phyloP scores from a whole-genome alignment of 1,140 invertebrate genomes.

The Antheraea mylitta region DNA sequence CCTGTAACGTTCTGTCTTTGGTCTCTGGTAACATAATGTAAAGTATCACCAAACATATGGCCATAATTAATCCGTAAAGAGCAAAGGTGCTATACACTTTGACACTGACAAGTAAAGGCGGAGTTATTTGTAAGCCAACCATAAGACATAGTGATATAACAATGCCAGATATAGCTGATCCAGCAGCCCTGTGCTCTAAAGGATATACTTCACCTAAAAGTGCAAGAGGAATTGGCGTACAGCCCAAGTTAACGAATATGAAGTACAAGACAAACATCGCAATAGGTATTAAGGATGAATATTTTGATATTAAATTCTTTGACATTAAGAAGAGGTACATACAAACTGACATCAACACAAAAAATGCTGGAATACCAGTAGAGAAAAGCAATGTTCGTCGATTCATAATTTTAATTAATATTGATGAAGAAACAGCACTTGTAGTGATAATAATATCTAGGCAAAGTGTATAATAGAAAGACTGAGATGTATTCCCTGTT shows the following conservation, averaged over 20 bases:
- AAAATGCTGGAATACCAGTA: slow-evolving; percentile 42
- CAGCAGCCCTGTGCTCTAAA: slow-evolving; percentile 47
- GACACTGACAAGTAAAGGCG: slow-evolving; percentile 41
- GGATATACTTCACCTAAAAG: slow-evolving; percentile 60
- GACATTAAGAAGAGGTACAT: slow-evolving; percentile 39
- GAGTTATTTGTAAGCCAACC: slow-evolving; percentile 46
- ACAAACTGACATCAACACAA: slow-evolving; percentile 38
- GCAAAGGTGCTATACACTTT: slow-evolving; percentile 56
- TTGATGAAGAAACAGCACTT: slow-evolving; percentile 50
- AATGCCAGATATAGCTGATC: slow-evolving; percentile 41
- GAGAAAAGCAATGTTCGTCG: slow-evolving; percentile 47
- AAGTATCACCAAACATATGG: slow-evolving; percentile 28
- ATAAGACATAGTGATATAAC: slow-evolving; percentile 37
- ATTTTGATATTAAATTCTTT: slow-evolving; percentile 35
- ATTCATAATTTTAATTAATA: slow-evolving; percentile 50
- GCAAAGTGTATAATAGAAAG: slow-evolving; percentile 45
- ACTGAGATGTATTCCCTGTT: slow-evolving; percentile 40
- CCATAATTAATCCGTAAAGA: slow-evolving; percentile 41
- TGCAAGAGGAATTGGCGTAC: slow-evolving; percentile 20
- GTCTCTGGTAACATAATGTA: slow-evolving; percentile 35
- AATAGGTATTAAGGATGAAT: slow-evolving; percentile 44
- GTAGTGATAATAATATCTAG: slow-evolving; percentile 33
- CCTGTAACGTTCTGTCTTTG: background rate
- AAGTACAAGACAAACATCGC: slow-evolving; percentile 49
- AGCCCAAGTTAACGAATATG: slow-evolving; percentile 50